phyloP scores from a whole-genome alignment of 2,888 invertebrate genomes.

The Drosophila rellima region DNA sequence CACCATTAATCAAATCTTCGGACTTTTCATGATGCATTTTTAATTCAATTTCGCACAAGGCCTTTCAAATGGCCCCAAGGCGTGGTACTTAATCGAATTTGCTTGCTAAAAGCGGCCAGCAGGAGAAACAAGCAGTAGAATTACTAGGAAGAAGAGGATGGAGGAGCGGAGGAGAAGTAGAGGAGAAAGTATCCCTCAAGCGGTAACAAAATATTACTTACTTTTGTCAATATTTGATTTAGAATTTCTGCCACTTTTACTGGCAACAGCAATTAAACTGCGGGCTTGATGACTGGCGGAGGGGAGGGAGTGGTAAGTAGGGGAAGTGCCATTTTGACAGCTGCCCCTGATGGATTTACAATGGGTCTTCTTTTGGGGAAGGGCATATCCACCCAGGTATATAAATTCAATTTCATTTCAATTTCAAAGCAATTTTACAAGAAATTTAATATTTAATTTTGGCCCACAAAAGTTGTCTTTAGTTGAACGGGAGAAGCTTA shows the following conservation, averaged over 20 bases:
- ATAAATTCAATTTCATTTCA: conserved; percentile 76
- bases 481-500: neutral
- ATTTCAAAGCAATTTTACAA: conserved; percentile 61
- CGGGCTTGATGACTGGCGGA: neutral
- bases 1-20: conserved; percentile 78
- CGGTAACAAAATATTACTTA: conserved; percentile 63
- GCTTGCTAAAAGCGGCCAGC: conserved; percentile 20
- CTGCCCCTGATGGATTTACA: conserved; percentile 62
- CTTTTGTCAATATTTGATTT: conserved; percentile 79
- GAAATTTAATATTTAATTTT: conserved; percentile 67
- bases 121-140: neutral
- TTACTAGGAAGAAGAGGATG: neutral
- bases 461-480: conserved; percentile 11
- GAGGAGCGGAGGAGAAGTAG: neutral
- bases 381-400: conserved; percentile 56
- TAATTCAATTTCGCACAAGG: conserved; percentile 72
- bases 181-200: conserved; percentile 8
- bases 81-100: conserved; percentile 75
- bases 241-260: conserved; percentile 69
- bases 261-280: conserved; percentile 68
- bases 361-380: conserved; percentile 22
- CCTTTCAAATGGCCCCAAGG: conserved; percentile 64
- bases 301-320: neutral
- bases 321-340: conserved; percentile 52
- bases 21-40: conserved; percentile 77